Evolutionary conservation across 2,888 invertebrate genomes (phyloP).

Genomic region (Caenorhabditis wallacei): DNA sequence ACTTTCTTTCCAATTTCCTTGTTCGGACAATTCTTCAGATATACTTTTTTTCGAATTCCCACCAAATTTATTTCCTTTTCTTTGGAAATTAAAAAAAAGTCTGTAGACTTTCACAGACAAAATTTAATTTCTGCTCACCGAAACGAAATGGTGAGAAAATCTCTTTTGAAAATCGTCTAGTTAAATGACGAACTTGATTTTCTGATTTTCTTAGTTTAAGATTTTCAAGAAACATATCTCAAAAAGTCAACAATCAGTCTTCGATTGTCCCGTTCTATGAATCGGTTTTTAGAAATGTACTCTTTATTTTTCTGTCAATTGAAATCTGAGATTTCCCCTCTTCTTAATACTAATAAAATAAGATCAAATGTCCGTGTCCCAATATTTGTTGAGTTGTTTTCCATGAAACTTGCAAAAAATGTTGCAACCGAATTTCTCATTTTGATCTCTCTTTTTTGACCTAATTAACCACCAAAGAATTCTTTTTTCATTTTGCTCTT

Average conservation of each 20-base stretch:
- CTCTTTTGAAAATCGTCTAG: background rate
- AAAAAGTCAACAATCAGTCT: background rate
- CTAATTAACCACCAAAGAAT: slow-evolving; percentile 28
- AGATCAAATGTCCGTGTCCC: slow-evolving; percentile 28
- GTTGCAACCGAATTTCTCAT: background rate
- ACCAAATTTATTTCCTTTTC: no score
- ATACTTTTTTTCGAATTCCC: no score
- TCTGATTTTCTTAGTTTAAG: background rate
- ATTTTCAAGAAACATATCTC: background rate
- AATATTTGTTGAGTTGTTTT: slow-evolving; percentile 30
- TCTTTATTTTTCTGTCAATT: slow-evolving; percentile 15
- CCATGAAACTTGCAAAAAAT: slow-evolving; percentile 2
- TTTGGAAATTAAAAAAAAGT: no score
- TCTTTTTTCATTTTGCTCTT: slow-evolving; percentile 21
- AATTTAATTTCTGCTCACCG: no score
- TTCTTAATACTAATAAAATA: background rate
- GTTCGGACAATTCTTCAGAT: no score
- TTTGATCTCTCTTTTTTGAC: slow-evolving; percentile 6
- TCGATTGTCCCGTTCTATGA: background rate
- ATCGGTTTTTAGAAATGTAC: slow-evolving; percentile 20
- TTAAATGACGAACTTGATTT: background rate
- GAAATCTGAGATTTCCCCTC: slow-evolving; percentile 20
- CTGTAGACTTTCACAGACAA: no score
- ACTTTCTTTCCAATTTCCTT: no score
- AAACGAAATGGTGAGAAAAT: background rate